Evolutionary conservation across 2,888 invertebrate species (phyloP).

Genomic region (Heliconius charithonia): DNA sequence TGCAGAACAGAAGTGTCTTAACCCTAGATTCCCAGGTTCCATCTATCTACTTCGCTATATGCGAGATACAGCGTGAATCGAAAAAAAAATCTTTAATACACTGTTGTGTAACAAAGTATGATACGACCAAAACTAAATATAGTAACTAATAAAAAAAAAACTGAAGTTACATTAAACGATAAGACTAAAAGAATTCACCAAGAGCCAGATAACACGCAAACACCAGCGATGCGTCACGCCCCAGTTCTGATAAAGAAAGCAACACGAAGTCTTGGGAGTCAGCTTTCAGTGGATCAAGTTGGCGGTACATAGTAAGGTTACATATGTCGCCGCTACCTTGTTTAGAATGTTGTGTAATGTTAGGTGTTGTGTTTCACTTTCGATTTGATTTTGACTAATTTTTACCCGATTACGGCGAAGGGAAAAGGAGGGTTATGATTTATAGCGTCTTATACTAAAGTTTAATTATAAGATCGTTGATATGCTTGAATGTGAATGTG

Average conservation of each 20-base stretch:
- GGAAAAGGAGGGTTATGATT: too few species aligned
- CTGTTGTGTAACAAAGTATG: too few species aligned
- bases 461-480: too few species aligned
- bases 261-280: conserved; percentile 56
- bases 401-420: neutral
- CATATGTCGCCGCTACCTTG: conserved; percentile 15
- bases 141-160: neutral
- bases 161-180: neutral
- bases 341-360: conserved; percentile 31
- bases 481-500: too few species aligned
- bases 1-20: neutral
- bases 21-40: too few species aligned
- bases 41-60: neutral
- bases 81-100: neutral
- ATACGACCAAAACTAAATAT: neutral
- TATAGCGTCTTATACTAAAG: too few species aligned
- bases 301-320: conserved; percentile 24
- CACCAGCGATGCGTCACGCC: conserved; percentile 58
- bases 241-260: conserved; percentile 72
- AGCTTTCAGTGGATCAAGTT: conserved; percentile 59
- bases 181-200: conserved; percentile 8
- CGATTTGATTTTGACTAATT: conserved; percentile 3
- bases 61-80: neutral
- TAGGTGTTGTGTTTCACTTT: conserved; percentile 30
- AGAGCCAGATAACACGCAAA: conserved; percentile 9